Evolutionary conservation across 2,888 invertebrate species (phyloP), one percentile per base, ranked within the genome.

Genomic region (Pandemis heparana): DNA sequence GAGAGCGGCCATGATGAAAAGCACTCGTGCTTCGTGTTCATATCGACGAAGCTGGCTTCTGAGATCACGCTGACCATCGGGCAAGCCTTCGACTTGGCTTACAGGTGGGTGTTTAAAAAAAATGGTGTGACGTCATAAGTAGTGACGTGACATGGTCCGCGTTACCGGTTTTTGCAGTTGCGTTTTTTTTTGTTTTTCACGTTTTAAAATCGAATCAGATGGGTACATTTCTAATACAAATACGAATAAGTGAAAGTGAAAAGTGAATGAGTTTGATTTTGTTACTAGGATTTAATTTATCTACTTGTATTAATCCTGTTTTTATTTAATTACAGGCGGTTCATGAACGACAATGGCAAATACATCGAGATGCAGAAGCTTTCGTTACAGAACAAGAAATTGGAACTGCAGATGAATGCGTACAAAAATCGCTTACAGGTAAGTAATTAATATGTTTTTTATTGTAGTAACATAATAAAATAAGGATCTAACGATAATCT

Each of bases 1-100:
- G 87, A 86, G 43, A 90, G 90, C 80, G 92, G 90, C 78, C 94
- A 94, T 75, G 94, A 95, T 76, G 96, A 98, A 82, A 96, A 96
- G 78, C 99, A 99, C 89, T 97, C 97, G 83, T 99, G 99, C 88
- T 99, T 99, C 91, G 99, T 99, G 18, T 99, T 99, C 87, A 97
- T 99, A 76, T 99, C 99, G 77, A 99, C 99, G 81, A 99, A 99
- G 94, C 94, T 99, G 85, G 99, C 99, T 1, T 99, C 99, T 83
- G 99, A 99, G 88, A 99, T 99, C 77, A 99, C 99, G 59, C 94
- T 99, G 77, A 99, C 99, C 12, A 99, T 99, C 81, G 99, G 99
- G 10, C 99, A 99, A 91, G 99, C 99, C 0, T 99, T 99, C 90
- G 99, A 99, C 94, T 95, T 99, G 85, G 99, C 99, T 43, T 99